phyloP scores from a whole-genome alignment of 2,797 vertebrate genomes.

The Discoglossus pictus region DNA sequence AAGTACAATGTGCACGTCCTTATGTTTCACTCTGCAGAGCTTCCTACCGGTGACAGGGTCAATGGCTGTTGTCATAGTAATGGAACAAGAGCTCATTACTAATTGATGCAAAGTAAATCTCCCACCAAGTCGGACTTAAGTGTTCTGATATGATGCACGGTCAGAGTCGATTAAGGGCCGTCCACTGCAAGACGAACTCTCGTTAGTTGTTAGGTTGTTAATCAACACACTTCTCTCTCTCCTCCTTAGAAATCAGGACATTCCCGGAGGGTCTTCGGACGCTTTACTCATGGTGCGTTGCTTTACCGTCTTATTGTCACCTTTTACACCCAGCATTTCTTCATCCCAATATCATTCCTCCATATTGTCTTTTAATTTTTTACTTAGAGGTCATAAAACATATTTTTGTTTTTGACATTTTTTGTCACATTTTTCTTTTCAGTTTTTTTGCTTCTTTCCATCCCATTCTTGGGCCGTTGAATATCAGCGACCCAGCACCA shows the following conservation, averaged over 20 bases:
- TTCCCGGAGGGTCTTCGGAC: slow-evolving; percentile 91
- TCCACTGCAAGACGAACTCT: slow-evolving; percentile 3
- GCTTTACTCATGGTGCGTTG: slow-evolving; percentile 99
- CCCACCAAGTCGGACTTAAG: slow-evolving; percentile 25
- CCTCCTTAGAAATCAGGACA: slow-evolving; percentile 88
- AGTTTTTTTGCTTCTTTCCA: background rate
- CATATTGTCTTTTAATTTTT: slow-evolving; percentile 15
- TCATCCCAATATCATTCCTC: background rate
- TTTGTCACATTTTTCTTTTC: background rate
- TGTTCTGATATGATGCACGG: background rate
- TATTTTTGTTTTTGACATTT: too few relatives aligned
- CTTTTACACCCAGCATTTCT: background rate
- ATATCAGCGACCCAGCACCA: too few relatives aligned
- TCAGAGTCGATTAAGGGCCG: slow-evolving; percentile 9
- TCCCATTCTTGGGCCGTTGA: too few relatives aligned
- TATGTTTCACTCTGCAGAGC: slow-evolving; percentile 10
- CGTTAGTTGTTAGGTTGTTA: slow-evolving; percentile 8
- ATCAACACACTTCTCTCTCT: slow-evolving; percentile 30
- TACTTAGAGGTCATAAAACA: too few relatives aligned
- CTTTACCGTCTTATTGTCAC: slow-evolving; percentile 54
- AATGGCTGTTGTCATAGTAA: slow-evolving; percentile 14
- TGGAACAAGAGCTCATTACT: slow-evolving; percentile 19
- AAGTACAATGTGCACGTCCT: slow-evolving; percentile 11
- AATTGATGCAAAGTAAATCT: slow-evolving; percentile 31
- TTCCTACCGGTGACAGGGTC: slow-evolving; percentile 22